Evolutionary conservation across 2,888 invertebrate genomes (phyloP).

Genomic region (Leptogaster cylindrica): DNA sequence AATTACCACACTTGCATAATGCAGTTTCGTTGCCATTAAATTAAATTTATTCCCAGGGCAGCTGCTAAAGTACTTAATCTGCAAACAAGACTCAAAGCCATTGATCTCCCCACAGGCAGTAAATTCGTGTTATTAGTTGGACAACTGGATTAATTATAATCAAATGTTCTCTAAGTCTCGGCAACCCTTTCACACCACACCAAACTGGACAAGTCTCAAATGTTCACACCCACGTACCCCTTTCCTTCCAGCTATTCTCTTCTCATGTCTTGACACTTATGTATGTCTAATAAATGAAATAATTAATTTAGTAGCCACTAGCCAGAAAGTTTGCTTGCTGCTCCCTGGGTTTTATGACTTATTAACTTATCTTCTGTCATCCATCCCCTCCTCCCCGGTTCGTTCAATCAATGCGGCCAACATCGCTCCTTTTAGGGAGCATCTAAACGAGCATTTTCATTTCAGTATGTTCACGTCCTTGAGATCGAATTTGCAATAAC

Average conservation of each 20-base stretch:
- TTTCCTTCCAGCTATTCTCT: background rate
- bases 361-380: slow-evolving; percentile 13
- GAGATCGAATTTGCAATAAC: background rate
- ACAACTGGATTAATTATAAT: slow-evolving; percentile 22
- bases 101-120: slow-evolving; percentile 2
- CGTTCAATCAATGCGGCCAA: no score
- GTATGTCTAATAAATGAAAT: slow-evolving; percentile 33
- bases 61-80: no score
- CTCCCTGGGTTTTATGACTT: slow-evolving; percentile 23
- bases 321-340: slow-evolving; percentile 1
- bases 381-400: no score
- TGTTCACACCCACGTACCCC: background rate
- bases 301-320: slow-evolving; percentile 24
- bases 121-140: slow-evolving; percentile 19
- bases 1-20: no score
- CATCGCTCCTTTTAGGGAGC: background rate
- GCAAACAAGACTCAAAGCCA: slow-evolving; percentile 1
- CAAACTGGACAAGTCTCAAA: background rate
- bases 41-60: no score
- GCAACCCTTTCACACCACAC: background rate
- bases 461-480: background rate
- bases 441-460: background rate
- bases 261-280: background rate
- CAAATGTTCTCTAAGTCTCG: slow-evolving; percentile 3
- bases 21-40: no score